Evolutionary conservation across 2,113 vertebrate species (phyloP), one percentile per base, ranked within the genome.

Genomic region (Phaethornis superciliosus): DNA sequence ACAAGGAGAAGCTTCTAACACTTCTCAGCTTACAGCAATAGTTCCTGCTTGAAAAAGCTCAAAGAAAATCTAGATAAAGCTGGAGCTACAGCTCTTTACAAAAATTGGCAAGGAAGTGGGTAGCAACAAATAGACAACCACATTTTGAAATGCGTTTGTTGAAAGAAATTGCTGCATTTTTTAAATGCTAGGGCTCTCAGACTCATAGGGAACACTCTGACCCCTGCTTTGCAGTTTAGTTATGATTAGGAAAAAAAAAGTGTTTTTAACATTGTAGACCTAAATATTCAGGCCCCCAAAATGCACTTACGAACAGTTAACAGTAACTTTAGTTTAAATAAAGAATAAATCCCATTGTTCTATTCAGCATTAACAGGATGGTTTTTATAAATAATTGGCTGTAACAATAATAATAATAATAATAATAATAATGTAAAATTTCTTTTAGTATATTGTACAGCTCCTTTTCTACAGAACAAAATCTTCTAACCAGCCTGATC

Each of bases 31-130:
- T 94, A 80, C 47, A 87, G 94, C 93, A 88, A 93, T 94, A 95
- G 91, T 88, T 95, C 75, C 85, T 90, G 77, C 81, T 95, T 81
- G 88, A 72, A 94, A 88, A 96, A 93, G 76, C 94, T 85, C 88
- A 79, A 46, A 82, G 80, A 81, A 93, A 93, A 96, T 82, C 77
- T 59, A 95, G 96, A 95, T 93, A 80, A 95, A 94, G 90, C 83
- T 81, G 67, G 47, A 81, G 70, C 74, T 91, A 69, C 60, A 52
- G 71, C 67, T 90, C 80, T 62, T 90, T 42, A 35, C 90, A 89
- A 78, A 95, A 81, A 83, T 1, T 55, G 85, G 59, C 55, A 72
- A 88, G 70, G 90, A 91, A 95, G 79, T n/a, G 47, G 68, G 47
- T 24, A 80, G 80, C 91, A 94, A 74, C 44, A 56, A 60, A 82